A percentile compares a stretch with the other conserved stretches of the same genome.
phyloP scores from a whole-genome alignment of 2,888 invertebrate species.

The Lottia scabra region DNA sequence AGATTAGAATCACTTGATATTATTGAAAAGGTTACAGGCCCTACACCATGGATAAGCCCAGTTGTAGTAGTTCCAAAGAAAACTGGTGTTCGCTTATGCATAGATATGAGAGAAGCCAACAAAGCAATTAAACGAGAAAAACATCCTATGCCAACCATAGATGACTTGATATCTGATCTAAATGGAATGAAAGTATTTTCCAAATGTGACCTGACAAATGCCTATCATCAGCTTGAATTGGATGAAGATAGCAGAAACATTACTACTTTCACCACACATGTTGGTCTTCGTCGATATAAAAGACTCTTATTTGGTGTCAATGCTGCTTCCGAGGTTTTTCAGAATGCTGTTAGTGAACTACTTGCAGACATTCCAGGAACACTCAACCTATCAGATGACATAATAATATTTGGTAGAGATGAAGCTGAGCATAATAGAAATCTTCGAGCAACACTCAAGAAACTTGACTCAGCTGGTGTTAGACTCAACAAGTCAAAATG shows the following conservation, averaged over 20 bases:
- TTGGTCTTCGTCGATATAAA: constrained; percentile 39
- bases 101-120: constrained; percentile 45
- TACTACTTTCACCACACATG: constrained; percentile 41
- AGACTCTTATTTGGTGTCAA: constrained; percentile 40
- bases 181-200: constrained; percentile 39
- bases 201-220: constrained; percentile 38
- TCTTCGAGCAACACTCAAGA: constrained; percentile 41
- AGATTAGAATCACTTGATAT: too few species aligned
- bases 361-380: constrained; percentile 58
- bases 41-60: too few species aligned
- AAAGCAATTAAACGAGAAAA: constrained; percentile 37
- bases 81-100: constrained; percentile 33
- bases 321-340: constrained; percentile 69
- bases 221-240: constrained; percentile 44
- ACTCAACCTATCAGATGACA: constrained; percentile 66
- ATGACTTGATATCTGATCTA: constrained; percentile 39
- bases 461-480: not conserved
- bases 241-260: constrained; percentile 42
- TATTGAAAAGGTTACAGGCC: too few species aligned
- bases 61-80: not conserved
- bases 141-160: constrained; percentile 37
- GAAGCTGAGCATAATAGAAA: constrained; percentile 53
- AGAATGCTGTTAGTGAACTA: constrained; percentile 65
- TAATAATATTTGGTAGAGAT: constrained; percentile 57
- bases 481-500: not conserved